A percentile compares a stretch with the other conserved stretches of the same genome.
Evolutionary conservation across 2,888 invertebrate species (phyloP).

Genomic region (Microctonus hyperodae): DNA sequence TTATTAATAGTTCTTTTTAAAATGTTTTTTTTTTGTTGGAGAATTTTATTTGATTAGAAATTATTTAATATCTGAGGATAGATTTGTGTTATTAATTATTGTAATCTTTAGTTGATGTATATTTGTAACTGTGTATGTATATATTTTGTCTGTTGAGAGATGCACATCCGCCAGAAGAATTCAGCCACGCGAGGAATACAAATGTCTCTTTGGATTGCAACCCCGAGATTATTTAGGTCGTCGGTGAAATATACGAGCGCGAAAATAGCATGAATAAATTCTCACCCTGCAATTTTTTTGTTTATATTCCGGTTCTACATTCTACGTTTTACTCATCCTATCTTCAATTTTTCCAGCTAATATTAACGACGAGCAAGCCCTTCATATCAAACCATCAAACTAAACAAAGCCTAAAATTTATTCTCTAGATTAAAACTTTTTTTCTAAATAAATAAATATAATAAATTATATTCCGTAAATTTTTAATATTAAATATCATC

Average conservation of each 20-base stretch:
- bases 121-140: not conserved
- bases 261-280: conserved; percentile 28
- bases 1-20: too few species aligned
- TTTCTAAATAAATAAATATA: too few species aligned
- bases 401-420: not conserved
- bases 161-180: conserved; percentile 26
- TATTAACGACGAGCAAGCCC: not conserved
- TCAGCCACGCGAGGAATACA: conserved; percentile 30
- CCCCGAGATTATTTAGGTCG: conserved; percentile 32
- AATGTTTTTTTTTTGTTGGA: too few species aligned
- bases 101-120: not conserved
- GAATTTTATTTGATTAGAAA: too few species aligned
- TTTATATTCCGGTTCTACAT: not conserved
- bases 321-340: not conserved
- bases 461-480: not conserved
- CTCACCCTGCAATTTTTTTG: conserved; percentile 4
- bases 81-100: too few species aligned
- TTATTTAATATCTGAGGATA: too few species aligned
- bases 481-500: not conserved
- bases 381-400: not conserved
- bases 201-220: conserved; percentile 31
- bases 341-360: not conserved
- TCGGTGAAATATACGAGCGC: conserved; percentile 22
- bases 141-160: not conserved
- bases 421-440: too few species aligned